Percentiles rank a stretch among this genome's conserved stretches.
Evolutionary conservation across 2,888 invertebrate genomes (phyloP).

Genomic region (Drosophila fulvimacula): DNA sequence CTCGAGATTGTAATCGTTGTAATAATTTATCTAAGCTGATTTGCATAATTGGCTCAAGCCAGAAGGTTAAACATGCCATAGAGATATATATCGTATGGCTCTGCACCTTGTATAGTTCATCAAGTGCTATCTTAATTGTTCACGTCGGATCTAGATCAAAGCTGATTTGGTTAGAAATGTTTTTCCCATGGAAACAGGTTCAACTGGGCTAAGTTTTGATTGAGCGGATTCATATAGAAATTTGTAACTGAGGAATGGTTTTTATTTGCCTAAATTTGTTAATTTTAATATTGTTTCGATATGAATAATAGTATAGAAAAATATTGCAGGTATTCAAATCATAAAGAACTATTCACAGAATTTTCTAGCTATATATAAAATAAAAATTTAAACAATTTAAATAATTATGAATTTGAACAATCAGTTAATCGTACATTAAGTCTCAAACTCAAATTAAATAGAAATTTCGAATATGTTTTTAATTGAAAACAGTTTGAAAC

Average conservation of each 20-base stretch:
- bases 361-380: background rate
- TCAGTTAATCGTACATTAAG: background rate
- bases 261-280: no score
- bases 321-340: no score
- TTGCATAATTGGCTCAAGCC: conserved; percentile 54
- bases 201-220: background rate
- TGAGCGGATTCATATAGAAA: background rate
- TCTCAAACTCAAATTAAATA: background rate
- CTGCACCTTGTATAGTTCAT: background rate
- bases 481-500: background rate
- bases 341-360: no score
- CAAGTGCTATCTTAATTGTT: conserved; percentile 4
- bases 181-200: conserved; percentile 10
- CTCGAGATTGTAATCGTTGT: conserved; percentile 35
- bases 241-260: background rate
- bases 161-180: background rate
- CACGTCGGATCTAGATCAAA: background rate
- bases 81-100: background rate
- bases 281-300: no score
- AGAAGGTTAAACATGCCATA: conserved; percentile 1
- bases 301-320: no score
- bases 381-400: background rate
- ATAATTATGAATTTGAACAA: no score
- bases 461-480: background rate
- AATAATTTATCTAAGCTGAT: conserved; percentile 41